phyloP scores from a whole-genome alignment of 2,113 vertebrate species.

The Typhlomys cinereus region DNA sequence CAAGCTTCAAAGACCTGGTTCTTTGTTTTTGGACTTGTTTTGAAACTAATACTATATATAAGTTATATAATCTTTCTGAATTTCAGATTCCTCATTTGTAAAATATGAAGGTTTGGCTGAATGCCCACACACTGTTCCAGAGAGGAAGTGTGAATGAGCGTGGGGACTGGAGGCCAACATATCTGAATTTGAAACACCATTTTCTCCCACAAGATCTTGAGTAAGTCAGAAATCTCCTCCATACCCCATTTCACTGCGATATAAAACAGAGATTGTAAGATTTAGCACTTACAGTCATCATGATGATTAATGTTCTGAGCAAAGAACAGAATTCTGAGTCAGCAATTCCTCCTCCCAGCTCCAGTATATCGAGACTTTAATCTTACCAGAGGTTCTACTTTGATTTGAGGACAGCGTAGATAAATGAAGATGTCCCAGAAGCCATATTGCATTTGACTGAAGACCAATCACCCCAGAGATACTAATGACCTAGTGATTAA shows the following conservation, averaged over 20 bases:
- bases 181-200: background rate
- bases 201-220: background rate
- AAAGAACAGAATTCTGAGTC: background rate
- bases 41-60: background rate
- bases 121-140: background rate
- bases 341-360: background rate
- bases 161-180: background rate
- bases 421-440: slow-evolving; percentile 93
- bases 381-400: slow-evolving; percentile 91
- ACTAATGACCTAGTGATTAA: slow-evolving; percentile 88
- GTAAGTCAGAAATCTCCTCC: background rate
- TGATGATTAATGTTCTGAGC: background rate
- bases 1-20: background rate
- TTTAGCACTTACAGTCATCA: background rate
- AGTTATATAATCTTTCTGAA: background rate
- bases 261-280: background rate
- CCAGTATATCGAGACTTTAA: background rate
- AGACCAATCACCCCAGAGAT: slow-evolving; percentile 94
- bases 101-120: background rate
- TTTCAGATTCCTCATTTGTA: background rate
- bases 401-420: slow-evolving; percentile 90
- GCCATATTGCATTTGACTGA: slow-evolving; percentile 94
- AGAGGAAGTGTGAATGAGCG: background rate
- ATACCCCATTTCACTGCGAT: background rate
- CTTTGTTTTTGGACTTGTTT: slow-evolving; percentile 28